Conservation (phyloP, 2,113 vertebrate genomes). For the Pedetes capensis region DNA sequence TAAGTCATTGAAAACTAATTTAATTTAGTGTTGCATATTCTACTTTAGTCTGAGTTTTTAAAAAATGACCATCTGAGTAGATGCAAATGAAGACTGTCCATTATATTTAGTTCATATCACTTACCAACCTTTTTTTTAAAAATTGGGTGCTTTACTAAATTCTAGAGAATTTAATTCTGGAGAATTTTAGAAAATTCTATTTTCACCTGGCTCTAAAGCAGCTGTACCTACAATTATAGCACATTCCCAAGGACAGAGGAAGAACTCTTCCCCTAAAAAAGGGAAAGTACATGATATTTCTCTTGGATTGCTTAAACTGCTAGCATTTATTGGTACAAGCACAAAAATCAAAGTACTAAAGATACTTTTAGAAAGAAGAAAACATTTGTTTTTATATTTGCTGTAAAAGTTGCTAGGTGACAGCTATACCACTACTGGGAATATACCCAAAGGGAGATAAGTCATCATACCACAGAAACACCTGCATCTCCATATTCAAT, state of each 20-base stretch:
- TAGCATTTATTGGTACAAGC: background rate
- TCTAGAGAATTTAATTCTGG: background rate
- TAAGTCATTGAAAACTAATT: background rate
- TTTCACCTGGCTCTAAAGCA: background rate
- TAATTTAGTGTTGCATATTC: background rate
- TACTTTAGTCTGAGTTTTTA: conserved; percentile 7
- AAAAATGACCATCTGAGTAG: background rate
- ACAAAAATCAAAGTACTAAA: background rate
- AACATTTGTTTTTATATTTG: background rate
- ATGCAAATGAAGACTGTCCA: background rate
- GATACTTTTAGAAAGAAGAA: background rate
- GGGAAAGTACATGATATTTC: background rate
- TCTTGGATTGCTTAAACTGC: background rate
- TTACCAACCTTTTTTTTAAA: background rate
- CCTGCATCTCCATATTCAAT: too few species aligned
- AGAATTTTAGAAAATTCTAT: background rate
- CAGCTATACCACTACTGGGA: too few species aligned
- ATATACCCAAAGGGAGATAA: too few species aligned
- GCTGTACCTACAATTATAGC: background rate
- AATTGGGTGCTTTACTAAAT: background rate
- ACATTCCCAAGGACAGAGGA: background rate
- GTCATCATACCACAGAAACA: too few species aligned
- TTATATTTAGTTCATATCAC: background rate
- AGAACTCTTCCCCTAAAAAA: background rate
- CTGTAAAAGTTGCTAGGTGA: background rate